Percentiles rank a stretch among this genome's conserved stretches.
Conservation (phyloP, 2,797 vertebrate genomes). For the Leontocebus nigricollis region DNA sequence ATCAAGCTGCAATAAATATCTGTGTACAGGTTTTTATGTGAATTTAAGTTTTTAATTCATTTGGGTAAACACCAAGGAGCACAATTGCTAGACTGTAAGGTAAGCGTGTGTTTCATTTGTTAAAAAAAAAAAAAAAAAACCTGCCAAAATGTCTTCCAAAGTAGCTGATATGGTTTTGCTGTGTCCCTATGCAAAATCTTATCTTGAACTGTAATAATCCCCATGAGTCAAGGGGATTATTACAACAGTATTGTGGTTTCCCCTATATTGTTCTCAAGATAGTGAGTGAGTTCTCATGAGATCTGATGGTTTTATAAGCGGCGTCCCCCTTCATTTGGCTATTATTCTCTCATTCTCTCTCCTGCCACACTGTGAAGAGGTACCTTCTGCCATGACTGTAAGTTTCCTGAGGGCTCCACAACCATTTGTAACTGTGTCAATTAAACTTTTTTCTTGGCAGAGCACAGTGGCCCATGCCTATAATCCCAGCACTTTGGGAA, state of each 20-base stretch:
- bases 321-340: not conserved
- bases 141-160: not conserved
- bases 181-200: not conserved
- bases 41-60: not conserved
- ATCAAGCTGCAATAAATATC: not conserved
- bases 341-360: not conserved
- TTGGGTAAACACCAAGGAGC: not conserved
- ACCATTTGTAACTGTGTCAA: not conserved
- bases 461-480: not conserved
- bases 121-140: slow-evolving; percentile 16
- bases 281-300: not conserved
- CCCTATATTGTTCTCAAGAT: not conserved
- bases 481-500: not conserved
- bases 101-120: not conserved
- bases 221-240: not conserved
- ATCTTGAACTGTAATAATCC: not conserved
- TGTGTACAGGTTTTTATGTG: not conserved
- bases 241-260: not conserved
- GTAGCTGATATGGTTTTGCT: not conserved
- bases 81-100: not conserved
- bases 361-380: not conserved
- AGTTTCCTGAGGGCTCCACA: not conserved
- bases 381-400: not conserved
- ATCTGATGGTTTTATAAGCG: not conserved
- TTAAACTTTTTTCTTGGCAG: not conserved